Conservation (phyloP, 2,888 invertebrate genomes). For the Idaea aversata region DNA sequence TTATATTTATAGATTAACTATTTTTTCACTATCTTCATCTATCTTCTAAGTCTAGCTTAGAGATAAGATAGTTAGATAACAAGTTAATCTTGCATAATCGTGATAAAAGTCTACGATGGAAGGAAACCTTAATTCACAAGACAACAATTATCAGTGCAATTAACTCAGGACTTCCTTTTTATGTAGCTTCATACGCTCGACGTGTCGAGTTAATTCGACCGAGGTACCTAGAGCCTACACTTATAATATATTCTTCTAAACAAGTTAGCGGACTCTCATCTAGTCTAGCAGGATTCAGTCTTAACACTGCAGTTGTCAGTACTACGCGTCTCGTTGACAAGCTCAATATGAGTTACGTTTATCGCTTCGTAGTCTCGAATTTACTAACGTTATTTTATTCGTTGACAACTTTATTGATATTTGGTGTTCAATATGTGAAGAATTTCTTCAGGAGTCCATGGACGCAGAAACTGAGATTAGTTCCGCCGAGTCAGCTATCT, state of each 20-base stretch:
- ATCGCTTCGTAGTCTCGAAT: slow-evolving; percentile 45
- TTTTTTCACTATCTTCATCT: no score
- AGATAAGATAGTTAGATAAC: no score
- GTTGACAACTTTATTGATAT: slow-evolving; percentile 35
- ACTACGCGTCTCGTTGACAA: slow-evolving; percentile 33
- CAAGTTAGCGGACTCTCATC: background rate
- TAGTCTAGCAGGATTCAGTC: background rate
- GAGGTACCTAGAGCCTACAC: background rate
- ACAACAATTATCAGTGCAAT: no score
- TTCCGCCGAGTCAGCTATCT: slow-evolving; percentile 68
- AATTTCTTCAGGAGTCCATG: slow-evolving; percentile 55
- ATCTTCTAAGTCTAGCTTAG: no score
- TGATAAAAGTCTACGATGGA: no score
- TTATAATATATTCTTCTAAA: background rate
- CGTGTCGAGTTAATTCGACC: no score
- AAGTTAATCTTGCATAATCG: no score
- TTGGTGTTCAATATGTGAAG: slow-evolving; percentile 51
- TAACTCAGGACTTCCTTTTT: no score
- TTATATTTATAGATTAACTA: no score
- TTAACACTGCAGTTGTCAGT: background rate
- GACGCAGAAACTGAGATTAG: slow-evolving; percentile 58
- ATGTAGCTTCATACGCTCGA: no score
- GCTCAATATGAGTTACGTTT: slow-evolving; percentile 38
- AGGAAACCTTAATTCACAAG: no score
- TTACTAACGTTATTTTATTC: slow-evolving; percentile 47